Percentiles rank a stretch among this genome's conserved stretches.
These are phyloP conservation scores for Sinocyclocheilus grahami DNA, from an alignment of 2,113 vertebrate genomes.

Conservation along the genomic window DNA sequence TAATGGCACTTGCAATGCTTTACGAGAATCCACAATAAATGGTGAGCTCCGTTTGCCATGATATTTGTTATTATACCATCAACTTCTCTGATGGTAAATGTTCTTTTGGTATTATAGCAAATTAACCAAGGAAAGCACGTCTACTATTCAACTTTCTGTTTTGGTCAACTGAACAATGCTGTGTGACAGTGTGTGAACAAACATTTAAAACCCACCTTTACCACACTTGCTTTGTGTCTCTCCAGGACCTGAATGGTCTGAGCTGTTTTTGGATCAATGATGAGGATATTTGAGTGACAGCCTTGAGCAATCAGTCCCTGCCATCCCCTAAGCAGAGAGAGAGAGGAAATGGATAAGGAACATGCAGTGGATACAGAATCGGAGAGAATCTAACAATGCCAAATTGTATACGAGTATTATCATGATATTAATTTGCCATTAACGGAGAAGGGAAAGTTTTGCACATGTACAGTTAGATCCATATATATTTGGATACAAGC, in stretches of 20 bases:
- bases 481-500: too few relatives aligned
- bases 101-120: not conserved
- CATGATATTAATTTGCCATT: too few relatives aligned
- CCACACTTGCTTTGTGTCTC: conserved; percentile 93
- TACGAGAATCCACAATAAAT: too few relatives aligned
- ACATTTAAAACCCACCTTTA: conserved; percentile 85
- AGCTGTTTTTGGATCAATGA: conserved; percentile 90
- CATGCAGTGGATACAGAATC: not conserved
- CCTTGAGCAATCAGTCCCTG: conserved; percentile 97
- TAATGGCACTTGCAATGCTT: too few relatives aligned
- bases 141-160: not conserved
- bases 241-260: conserved; percentile 97
- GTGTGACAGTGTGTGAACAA: not conserved
- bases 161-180: not conserved
- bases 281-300: conserved; percentile 94
- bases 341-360: not conserved
- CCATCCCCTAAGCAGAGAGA: conserved; percentile 85
- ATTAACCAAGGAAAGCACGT: not conserved
- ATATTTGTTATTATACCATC: too few relatives aligned
- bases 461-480: too few relatives aligned
- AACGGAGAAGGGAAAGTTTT: too few relatives aligned
- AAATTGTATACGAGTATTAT: too few relatives aligned
- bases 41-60: too few relatives aligned
- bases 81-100: not conserved
- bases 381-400: not conserved